These are phyloP conservation scores for Ornithorhynchus anatinus DNA, from an alignment of 2,113 vertebrate genomes.

Conservation along the genomic window DNA sequence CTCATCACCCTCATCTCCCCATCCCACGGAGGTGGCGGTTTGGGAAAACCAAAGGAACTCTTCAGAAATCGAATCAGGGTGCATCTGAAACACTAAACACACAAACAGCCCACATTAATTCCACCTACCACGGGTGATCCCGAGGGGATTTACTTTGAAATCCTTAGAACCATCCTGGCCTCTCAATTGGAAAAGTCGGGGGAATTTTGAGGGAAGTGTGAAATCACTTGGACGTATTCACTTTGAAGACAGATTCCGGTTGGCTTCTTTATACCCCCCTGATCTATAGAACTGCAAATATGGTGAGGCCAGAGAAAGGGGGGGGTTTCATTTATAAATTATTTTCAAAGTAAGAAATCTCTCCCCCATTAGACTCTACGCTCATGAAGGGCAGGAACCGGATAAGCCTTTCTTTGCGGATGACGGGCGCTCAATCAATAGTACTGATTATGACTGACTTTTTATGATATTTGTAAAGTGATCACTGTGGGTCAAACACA, in stretches of 20 bases:
- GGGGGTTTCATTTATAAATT: slow-evolving; percentile 51
- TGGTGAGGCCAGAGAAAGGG: slow-evolving; percentile 19
- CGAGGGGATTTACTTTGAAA: neutral
- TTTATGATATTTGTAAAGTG: too few relatives aligned
- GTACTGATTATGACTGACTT: too few relatives aligned
- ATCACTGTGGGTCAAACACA: too few relatives aligned
- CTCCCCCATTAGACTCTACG: too few relatives aligned
- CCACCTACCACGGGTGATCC: neutral
- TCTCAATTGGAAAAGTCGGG: neutral
- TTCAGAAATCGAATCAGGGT: too few relatives aligned
- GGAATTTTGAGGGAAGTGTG: neutral
- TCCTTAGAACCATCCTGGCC: neutral
- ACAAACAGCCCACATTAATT: neutral
- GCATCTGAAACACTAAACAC: neutral
- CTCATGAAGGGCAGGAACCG: too few relatives aligned
- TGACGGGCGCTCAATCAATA: too few relatives aligned
- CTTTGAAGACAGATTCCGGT: slow-evolving; percentile 1
- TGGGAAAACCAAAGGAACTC: too few relatives aligned
- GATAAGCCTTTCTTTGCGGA: too few relatives aligned
- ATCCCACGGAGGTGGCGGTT: too few relatives aligned
- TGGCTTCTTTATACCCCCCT: neutral
- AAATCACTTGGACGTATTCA: slow-evolving; percentile 22
- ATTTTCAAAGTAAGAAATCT: slow-evolving; percentile 47
- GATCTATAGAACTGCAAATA: slow-evolving; percentile 26
- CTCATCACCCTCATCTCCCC: too few relatives aligned